Percentiles rank a stretch among this genome's conserved stretches.
Evolutionary conservation across 2,888 invertebrate species (phyloP).

Genomic region (Chromoteleia sp.): DNA sequence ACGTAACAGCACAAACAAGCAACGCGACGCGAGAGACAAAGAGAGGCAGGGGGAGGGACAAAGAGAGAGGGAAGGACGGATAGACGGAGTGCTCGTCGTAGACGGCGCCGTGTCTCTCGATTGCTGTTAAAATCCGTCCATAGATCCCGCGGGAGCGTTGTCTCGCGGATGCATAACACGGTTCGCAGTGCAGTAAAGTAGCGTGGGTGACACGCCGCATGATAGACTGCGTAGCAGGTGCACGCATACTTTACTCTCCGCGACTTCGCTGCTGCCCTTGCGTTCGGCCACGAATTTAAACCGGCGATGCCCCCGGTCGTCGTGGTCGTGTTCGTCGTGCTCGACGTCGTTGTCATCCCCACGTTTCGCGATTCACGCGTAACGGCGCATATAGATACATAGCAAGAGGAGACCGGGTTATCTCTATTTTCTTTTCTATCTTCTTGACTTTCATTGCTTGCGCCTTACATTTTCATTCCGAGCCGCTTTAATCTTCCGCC

Average conservation of each 20-base stretch:
- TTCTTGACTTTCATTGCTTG: constrained; percentile 65
- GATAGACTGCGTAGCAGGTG: constrained; percentile 84
- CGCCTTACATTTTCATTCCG: constrained; percentile 70
- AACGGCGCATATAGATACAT: constrained; percentile 74
- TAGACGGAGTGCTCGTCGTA: constrained; percentile 36
- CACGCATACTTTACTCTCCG: constrained; percentile 75
- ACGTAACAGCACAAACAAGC: constrained; percentile 48
- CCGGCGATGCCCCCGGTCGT: constrained; percentile 58
- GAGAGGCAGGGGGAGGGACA: too few species aligned
- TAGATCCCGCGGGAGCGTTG: constrained; percentile 79
- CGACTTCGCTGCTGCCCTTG: constrained; percentile 52
- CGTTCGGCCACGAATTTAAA: constrained; percentile 74
- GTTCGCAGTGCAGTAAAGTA: constrained; percentile 83
- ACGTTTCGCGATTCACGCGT: constrained; percentile 75
- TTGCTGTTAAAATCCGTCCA: constrained; percentile 81
- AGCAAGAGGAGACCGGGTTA: constrained; percentile 52
- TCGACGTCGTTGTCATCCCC: constrained; percentile 69
- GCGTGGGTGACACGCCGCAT: constrained; percentile 84
- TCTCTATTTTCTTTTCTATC: constrained; percentile 68
- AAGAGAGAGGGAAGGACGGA: background rate
- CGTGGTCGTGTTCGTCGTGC: constrained; percentile 46
- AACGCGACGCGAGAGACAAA: background rate
- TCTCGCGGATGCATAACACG: constrained; percentile 83
- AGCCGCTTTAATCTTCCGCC: constrained; percentile 70
- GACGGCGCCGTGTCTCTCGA: constrained; percentile 79